Evolutionary conservation across 2,797 vertebrate genomes (phyloP).

Genomic region (Coilia nasus): DNA sequence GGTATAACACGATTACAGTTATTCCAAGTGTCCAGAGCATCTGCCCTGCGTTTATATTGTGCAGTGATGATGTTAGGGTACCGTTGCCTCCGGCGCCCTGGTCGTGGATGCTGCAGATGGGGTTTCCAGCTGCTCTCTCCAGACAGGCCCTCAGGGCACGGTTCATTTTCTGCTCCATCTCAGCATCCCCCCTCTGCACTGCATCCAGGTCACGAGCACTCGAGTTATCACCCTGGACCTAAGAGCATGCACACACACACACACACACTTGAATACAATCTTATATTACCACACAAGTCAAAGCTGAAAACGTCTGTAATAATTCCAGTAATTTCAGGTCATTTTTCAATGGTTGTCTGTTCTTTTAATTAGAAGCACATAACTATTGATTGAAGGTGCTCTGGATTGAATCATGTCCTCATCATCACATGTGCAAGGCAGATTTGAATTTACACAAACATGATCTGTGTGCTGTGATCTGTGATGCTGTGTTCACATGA

Average conservation of each 20-base stretch:
- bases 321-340: not conserved
- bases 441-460: too few species aligned
- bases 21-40: not conserved
- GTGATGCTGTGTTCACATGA: not conserved
- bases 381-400: not conserved
- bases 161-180: conserved; percentile 98
- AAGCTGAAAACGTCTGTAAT: not conserved
- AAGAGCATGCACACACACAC: not conserved
- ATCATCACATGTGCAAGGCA: too few species aligned
- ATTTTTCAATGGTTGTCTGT: not conserved
- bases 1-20: accelerated
- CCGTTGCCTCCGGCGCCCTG: conserved; percentile 94
- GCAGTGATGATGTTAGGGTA: conserved; percentile 56
- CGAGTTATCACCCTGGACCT: conserved; percentile 92
- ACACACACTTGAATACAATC: not conserved
- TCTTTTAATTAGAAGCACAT: not conserved
- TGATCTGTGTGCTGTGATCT: too few species aligned
- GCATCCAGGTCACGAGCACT: conserved; percentile 86
- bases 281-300: not conserved
- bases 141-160: conserved; percentile 87
- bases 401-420: too few species aligned
- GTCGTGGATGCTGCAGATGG: conserved; percentile 91
- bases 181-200: conserved; percentile 89
- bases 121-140: conserved; percentile 79
- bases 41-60: not conserved